Conservation (phyloP, 2,113 vertebrate genomes). For the Gymnobelideus leadbeateri region DNA sequence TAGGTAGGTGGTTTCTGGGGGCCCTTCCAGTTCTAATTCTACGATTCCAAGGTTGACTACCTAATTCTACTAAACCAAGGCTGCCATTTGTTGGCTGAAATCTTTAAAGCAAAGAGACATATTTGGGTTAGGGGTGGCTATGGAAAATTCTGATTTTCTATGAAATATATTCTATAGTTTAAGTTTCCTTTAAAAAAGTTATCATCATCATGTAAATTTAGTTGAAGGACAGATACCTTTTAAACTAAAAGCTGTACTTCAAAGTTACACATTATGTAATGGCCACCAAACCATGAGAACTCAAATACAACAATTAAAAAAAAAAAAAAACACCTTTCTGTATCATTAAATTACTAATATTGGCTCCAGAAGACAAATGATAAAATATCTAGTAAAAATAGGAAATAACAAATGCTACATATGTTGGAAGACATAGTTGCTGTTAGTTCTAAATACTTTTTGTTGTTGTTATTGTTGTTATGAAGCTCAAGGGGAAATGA, state of each 20-base stretch:
- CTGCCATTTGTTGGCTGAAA: neutral
- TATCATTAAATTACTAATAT: neutral
- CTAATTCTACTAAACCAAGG: neutral
- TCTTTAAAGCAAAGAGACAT: neutral
- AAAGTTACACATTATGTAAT: neutral
- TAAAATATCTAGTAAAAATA: neutral
- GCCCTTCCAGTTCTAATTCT: neutral
- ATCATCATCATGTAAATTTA: neutral
- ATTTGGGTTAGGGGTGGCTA: neutral
- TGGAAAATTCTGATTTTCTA: neutral
- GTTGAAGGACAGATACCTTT: neutral
- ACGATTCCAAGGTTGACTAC: neutral
- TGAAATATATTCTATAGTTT: constrained; percentile 20
- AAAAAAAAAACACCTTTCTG: neutral
- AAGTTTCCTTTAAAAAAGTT: constrained; percentile 17
- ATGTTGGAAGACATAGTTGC: neutral
- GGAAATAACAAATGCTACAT: neutral
- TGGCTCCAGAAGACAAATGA: neutral
- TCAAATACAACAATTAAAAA: constrained; percentile 21
- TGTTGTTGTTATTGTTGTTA: neutral
- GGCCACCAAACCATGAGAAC: constrained; percentile 4
- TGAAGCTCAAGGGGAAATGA: too few species aligned
- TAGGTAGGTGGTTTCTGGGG: neutral
- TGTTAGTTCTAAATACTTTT: neutral
- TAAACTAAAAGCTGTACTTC: constrained; percentile 28